phyloP scores from a whole-genome alignment of 2,113 vertebrate species.

The Chaetura pelagica region DNA sequence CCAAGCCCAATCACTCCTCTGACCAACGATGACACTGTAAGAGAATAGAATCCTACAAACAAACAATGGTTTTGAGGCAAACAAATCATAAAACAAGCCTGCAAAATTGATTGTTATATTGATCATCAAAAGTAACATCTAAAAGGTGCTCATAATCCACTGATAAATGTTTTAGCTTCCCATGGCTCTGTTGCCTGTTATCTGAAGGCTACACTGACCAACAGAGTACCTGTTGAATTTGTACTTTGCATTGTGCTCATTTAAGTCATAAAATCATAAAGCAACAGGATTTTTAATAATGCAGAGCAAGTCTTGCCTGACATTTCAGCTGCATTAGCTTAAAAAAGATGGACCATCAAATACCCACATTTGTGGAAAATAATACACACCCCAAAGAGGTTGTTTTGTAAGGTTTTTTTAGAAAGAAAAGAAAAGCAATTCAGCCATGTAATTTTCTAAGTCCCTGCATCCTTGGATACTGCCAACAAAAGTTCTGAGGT shows the following conservation, averaged over 20 bases:
- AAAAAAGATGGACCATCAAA: conserved; percentile 13
- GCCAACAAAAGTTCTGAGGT: background rate
- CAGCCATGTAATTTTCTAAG: background rate
- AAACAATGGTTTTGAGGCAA: background rate
- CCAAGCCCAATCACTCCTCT: background rate
- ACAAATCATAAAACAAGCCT: background rate
- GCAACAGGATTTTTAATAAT: background rate
- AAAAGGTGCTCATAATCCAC: background rate
- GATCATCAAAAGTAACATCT: fast-evolving
- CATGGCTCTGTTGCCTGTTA: background rate
- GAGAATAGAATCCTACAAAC: background rate
- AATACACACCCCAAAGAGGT: background rate
- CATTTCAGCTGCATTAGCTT: background rate
- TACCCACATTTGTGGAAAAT: background rate
- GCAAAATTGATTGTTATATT: background rate
- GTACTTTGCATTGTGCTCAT: background rate
- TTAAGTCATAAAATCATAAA: background rate
- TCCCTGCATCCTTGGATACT: background rate
- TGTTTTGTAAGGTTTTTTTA: background rate
- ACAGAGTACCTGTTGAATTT: background rate
- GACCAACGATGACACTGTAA: background rate
- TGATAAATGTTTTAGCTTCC: background rate
- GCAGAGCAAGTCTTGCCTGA: conserved; percentile 11
- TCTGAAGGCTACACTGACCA: background rate
- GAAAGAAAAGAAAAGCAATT: background rate